phyloP scores from a whole-genome alignment of 2,113 vertebrate genomes.

The Antigone vipio region DNA sequence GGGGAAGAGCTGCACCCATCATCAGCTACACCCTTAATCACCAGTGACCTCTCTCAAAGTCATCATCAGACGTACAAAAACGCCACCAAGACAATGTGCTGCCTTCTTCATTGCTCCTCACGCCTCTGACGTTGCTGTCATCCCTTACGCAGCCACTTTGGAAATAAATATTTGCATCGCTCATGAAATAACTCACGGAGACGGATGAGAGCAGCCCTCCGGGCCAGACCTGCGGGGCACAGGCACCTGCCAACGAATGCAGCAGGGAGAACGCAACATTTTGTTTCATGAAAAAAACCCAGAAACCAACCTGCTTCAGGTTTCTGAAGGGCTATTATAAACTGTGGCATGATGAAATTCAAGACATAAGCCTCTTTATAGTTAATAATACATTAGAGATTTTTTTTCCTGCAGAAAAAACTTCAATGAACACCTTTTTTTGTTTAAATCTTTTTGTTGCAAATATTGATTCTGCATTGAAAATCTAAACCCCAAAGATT shows the following conservation, averaged over 20 bases:
- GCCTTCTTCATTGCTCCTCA: not conserved
- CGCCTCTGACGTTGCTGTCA: not conserved
- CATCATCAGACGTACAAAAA: not conserved
- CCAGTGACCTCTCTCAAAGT: not conserved
- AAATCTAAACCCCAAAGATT: not conserved
- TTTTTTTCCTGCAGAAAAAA: not conserved
- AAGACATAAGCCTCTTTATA: not conserved
- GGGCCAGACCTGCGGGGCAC: not conserved
- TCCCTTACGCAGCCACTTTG: not conserved
- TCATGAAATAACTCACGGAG: not conserved
- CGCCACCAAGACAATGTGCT: not conserved
- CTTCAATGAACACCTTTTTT: not conserved
- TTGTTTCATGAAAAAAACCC: not conserved
- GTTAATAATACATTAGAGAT: slow-evolving; percentile 7
- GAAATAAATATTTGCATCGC: not conserved
- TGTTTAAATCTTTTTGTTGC: not conserved
- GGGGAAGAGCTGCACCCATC: not conserved
- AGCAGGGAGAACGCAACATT: not conserved
- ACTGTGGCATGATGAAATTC: not conserved
- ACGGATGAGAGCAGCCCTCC: not conserved
- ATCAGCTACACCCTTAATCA: not conserved
- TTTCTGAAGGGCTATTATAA: slow-evolving; percentile 15
- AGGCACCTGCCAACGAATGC: not conserved
- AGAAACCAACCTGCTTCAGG: not conserved
- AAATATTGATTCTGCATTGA: slow-evolving; percentile 9